phyloP scores from a whole-genome alignment of 1,140 invertebrate species.

The Sarcophaga peregrina region DNA sequence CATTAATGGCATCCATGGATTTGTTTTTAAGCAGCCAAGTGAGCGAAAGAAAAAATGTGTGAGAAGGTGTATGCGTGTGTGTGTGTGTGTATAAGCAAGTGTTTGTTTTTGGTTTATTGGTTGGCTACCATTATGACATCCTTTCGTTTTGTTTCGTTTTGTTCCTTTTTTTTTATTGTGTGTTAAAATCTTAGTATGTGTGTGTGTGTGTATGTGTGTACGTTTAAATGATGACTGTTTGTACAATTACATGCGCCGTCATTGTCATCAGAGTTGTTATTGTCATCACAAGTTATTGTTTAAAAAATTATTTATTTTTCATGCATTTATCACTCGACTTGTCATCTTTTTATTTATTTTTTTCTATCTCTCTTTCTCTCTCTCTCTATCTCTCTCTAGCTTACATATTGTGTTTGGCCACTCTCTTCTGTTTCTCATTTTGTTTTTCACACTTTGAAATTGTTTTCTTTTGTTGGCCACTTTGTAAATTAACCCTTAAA shows the following conservation, averaged over 20 bases:
- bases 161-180: neutral
- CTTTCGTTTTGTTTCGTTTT: neutral
- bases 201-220: neutral
- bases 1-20: too few species aligned
- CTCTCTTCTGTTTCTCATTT: too few species aligned
- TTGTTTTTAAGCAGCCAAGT: neutral
- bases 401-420: too few species aligned
- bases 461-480: too few species aligned
- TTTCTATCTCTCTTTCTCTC: too few species aligned
- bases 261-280: neutral
- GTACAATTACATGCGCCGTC: neutral
- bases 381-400: too few species aligned
- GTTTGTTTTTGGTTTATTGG: conserved; percentile 18
- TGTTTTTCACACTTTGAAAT: too few species aligned
- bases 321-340: conserved; percentile 19
- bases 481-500: too few species aligned
- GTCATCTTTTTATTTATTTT: neutral
- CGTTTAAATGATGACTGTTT: neutral
- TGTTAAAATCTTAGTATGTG: neutral
- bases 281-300: conserved; percentile 2
- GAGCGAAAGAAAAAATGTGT: neutral
- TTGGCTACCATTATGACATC: neutral
- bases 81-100: neutral
- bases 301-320: neutral
- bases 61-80: neutral